These are phyloP conservation scores for Melierax canorus DNA, from an alignment of 2,113 vertebrate species.

Conservation along the genomic window DNA sequence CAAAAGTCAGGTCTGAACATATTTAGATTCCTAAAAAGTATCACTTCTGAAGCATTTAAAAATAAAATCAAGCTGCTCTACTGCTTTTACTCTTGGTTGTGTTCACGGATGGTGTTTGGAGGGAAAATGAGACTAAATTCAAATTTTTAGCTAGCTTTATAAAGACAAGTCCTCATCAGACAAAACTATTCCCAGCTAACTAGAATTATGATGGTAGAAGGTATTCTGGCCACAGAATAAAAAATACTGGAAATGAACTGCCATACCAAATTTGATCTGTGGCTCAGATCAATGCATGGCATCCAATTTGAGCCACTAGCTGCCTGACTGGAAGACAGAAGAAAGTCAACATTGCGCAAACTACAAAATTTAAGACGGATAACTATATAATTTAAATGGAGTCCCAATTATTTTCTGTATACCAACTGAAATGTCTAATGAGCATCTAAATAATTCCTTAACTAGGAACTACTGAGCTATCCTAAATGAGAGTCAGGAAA, in stretches of 20 bases:
- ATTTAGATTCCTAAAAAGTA: neutral
- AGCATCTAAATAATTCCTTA: neutral
- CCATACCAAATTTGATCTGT: neutral
- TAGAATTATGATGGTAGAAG: fast-evolving
- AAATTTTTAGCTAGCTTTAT: neutral
- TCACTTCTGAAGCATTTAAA: neutral
- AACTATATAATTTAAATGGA: neutral
- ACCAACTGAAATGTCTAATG: neutral
- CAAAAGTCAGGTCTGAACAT: neutral
- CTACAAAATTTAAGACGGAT: neutral
- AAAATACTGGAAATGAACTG: neutral
- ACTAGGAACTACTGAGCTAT: neutral
- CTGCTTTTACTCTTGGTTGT: neutral
- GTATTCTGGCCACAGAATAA: neutral
- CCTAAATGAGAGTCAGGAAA: neutral
- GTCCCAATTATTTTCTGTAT: neutral
- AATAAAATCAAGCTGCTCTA: neutral
- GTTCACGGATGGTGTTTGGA: neutral
- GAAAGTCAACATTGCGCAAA: fast-evolving
- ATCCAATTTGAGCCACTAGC: neutral
- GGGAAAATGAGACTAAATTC: neutral
- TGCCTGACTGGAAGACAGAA: neutral
- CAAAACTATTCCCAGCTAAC: neutral
- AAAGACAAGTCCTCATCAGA: neutral
- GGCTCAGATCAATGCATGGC: neutral